A percentile compares a stretch with the other conserved stretches of the same genome.
Evolutionary conservation across 1,140 invertebrate species (phyloP).

Genomic region (Sycophaga agraensis): DNA sequence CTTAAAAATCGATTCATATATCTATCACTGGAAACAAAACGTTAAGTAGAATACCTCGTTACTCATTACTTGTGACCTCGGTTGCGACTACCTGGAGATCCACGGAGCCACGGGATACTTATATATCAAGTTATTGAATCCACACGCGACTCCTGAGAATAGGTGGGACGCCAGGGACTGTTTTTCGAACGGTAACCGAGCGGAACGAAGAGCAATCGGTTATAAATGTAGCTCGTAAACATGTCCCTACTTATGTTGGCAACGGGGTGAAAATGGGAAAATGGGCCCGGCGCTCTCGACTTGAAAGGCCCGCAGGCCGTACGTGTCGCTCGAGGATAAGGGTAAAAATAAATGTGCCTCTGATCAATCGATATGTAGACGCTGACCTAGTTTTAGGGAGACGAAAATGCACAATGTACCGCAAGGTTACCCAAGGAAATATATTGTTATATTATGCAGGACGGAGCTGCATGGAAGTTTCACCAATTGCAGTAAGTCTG

Average conservation of each 20-base stretch:
- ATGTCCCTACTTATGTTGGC: constrained; percentile 51
- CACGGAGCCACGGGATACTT: neutral
- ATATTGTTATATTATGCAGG: too few relatives aligned
- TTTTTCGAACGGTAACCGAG: neutral
- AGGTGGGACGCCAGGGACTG: neutral
- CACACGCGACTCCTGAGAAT: neutral
- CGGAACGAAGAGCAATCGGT: constrained; percentile 29
- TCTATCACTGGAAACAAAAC: too few relatives aligned
- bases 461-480: too few relatives aligned
- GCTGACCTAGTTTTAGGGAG: too few relatives aligned
- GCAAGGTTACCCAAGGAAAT: too few relatives aligned
- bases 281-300: constrained; percentile 34
- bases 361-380: too few relatives aligned
- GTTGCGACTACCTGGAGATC: neutral
- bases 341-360: too few relatives aligned
- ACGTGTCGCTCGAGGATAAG: too few relatives aligned
- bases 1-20: too few relatives aligned
- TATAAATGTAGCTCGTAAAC: constrained; percentile 45
- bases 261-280: constrained; percentile 54
- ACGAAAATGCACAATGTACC: too few relatives aligned
- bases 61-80: neutral
- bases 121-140: neutral
- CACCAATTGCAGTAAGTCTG: too few relatives aligned
- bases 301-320: constrained; percentile 19
- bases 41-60: too few relatives aligned